Evolutionary conservation across 2,113 vertebrate species (phyloP), one percentile per base, ranked within the genome.

Genomic region (Clarias magur): DNA sequence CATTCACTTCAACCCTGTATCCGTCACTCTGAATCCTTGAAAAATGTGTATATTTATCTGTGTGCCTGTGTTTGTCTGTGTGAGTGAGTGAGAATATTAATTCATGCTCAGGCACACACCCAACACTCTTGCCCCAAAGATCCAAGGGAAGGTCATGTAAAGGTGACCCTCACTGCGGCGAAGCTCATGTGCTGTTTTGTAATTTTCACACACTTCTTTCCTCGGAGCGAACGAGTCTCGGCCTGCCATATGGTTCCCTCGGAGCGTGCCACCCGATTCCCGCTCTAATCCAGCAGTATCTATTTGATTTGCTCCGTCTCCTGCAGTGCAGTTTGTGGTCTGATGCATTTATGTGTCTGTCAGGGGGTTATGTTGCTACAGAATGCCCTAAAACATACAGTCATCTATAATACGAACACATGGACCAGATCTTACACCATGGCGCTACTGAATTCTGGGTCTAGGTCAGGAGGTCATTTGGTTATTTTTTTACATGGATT

Each of bases 191-290:
- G 73, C 23, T 23, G 27, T 6, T 59, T 48, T 80, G 63, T 72
- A 59, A 70, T 81, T 70, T 72, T 72, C 76, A 59, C 76, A 80
- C 76, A 57, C 63, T 76, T 53, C 38, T 63, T 78, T 62, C 25
- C n/a, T 9, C 38, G 7, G 84, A 78, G 57, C 1, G 59, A 65
- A 76, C 83, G 59, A 85, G 85, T n/a, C 53, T 68, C 62, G 23
- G 53, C 30, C 76, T 56, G 76, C 85, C 85, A 86, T 86, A 86
- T 81, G 85, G 27, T 72, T 85, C 73, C 60, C n/a, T 67, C 30
- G 4, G 60, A 76, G 42, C 6, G 38, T 4, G 63, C 48, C 21
- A 13, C 53, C 53, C 65, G 38, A 34, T 34, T 68, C 53, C 21
- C 27, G 7, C 78, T 42, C 27, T 42, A 86, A 79, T 81, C 63